phyloP scores from a whole-genome alignment of 1,140 invertebrate genomes.

The Magallana gigas region DNA sequence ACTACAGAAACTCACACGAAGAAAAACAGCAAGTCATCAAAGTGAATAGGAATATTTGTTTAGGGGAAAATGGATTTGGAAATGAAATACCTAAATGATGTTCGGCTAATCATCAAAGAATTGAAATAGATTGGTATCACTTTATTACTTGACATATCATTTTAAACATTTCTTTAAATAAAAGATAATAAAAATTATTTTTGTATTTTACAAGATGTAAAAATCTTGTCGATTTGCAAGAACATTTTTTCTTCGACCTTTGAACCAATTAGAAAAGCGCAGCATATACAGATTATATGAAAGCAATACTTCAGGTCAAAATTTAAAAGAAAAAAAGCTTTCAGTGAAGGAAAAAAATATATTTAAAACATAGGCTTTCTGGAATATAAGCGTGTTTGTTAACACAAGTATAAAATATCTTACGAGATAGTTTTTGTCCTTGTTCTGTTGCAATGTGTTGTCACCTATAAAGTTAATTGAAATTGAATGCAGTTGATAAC shows the following conservation, averaged over 20 bases:
- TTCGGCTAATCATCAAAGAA: neutral
- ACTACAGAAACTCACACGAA: neutral
- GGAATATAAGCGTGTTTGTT: too few relatives aligned
- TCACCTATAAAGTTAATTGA: neutral
- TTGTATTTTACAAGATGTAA: conserved; percentile 6
- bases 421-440: too few relatives aligned
- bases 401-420: too few relatives aligned
- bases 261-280: neutral
- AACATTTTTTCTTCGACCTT: neutral
- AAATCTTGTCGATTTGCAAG: neutral
- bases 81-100: neutral
- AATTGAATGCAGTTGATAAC: neutral
- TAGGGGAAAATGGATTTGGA: neutral
- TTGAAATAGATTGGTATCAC: conserved; percentile 31
- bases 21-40: neutral
- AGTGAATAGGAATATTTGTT: too few relatives aligned
- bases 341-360: too few relatives aligned
- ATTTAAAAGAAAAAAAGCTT: too few relatives aligned
- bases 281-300: neutral
- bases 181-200: conserved; percentile 19
- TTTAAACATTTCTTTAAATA: conserved; percentile 26
- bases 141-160: conserved; percentile 10
- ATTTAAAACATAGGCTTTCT: too few relatives aligned
- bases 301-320: too few relatives aligned
- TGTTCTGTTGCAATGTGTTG: too few relatives aligned